These are phyloP conservation scores for Seriola quinqueradiata DNA, from an alignment of 2,113 vertebrate species.

Conservation along the genomic window DNA sequence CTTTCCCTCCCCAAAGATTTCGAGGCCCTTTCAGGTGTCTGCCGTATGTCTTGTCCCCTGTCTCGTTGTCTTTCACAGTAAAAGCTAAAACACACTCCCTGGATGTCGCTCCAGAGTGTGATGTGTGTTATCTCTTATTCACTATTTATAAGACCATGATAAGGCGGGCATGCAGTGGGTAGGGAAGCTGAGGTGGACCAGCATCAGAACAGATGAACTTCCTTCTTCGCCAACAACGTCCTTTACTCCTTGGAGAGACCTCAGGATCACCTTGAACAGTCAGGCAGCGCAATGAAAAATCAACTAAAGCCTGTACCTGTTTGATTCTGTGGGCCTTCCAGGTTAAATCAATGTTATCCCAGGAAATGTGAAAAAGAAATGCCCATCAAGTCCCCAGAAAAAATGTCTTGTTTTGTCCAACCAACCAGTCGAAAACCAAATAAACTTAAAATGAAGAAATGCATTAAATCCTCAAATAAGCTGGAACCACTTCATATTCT, in stretches of 20 bases:
- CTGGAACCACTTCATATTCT: no score
- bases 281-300: not conserved
- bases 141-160: slow-evolving; percentile 72
- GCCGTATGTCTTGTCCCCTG: not conserved
- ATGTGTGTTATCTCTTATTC: slow-evolving; percentile 52
- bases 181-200: slow-evolving; percentile 12
- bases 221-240: slow-evolving; percentile 6
- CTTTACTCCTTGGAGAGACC: slow-evolving; percentile 12
- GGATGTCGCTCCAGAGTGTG: slow-evolving; percentile 33
- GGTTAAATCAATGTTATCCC: no score
- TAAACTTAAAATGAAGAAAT: no score
- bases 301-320: not conserved
- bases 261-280: slow-evolving; percentile 62
- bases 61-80: slow-evolving; percentile 37
- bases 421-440: no score
- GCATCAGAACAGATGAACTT: slow-evolving; percentile 32
- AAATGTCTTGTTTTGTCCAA: no score
- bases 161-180: slow-evolving; percentile 27
- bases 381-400: no score
- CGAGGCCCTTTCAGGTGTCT: slow-evolving; percentile 19
- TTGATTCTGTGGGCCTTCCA: not conserved
- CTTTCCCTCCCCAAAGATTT: slow-evolving; percentile 30
- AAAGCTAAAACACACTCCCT: slow-evolving; percentile 24
- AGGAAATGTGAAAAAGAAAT: no score
- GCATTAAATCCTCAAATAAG: no score